phyloP scores from a whole-genome alignment of 2,797 vertebrate species.

The Centroberyx gerrardi region DNA sequence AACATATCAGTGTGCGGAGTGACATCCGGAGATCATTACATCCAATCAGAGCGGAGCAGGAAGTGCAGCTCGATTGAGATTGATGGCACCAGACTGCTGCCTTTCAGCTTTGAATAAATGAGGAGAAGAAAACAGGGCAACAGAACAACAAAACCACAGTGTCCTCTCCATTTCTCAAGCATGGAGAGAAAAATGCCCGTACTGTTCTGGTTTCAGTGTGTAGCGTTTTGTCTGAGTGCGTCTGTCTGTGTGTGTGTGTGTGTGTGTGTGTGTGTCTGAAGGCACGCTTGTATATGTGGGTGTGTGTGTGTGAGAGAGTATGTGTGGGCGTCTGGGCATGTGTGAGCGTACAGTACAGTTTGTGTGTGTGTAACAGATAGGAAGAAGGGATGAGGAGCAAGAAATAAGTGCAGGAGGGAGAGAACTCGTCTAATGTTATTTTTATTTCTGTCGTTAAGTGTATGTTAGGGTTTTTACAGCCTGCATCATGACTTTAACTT shows the following conservation, averaged over 20 bases:
- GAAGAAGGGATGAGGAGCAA: background rate
- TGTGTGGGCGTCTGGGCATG: background rate
- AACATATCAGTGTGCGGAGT: constrained; percentile 74
- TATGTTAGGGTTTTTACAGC: constrained; percentile 4
- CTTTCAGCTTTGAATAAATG: constrained; percentile 79
- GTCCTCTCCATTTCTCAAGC: constrained; percentile 67
- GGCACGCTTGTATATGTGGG: background rate
- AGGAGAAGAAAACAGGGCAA: constrained; percentile 70
- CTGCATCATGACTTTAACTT: too few relatives aligned
- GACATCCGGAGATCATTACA: constrained; percentile 83
- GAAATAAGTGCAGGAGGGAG: background rate
- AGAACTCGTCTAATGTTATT: constrained; percentile 18
- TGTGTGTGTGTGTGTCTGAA: constrained; percentile 1
- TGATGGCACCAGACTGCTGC: constrained; percentile 75
- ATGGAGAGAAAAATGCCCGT: constrained; percentile 54
- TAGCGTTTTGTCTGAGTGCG: background rate
- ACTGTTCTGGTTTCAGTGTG: constrained; percentile 51
- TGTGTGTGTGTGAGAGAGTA: background rate
- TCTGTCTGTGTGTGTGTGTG: background rate
- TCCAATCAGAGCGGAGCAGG: constrained; percentile 80
- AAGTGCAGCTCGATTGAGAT: constrained; percentile 78
- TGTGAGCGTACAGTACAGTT: background rate
- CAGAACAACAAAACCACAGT: constrained; percentile 73
- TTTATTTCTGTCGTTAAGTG: constrained; percentile 11
- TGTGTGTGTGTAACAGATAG: background rate